Evolutionary conservation across 2,113 vertebrate species (phyloP).

Genomic region (Bubalus kerabau): DNA sequence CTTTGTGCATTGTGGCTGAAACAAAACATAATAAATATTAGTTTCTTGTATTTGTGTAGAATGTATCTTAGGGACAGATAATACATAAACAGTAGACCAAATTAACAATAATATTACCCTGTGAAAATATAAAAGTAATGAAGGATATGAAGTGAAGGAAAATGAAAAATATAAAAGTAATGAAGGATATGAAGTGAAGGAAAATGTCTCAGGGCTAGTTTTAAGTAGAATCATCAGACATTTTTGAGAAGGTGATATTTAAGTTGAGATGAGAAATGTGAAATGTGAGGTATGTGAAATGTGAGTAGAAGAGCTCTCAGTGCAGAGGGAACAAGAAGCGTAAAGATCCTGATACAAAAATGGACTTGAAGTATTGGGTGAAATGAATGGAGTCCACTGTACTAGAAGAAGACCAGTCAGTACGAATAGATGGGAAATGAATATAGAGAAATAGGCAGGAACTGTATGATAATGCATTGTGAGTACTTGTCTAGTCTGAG

Average conservation of each 20-base stretch:
- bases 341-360: not conserved
- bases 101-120: not conserved
- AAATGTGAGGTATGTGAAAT: not conserved
- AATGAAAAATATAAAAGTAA: not conserved
- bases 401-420: not conserved
- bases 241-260: not conserved
- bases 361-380: not conserved
- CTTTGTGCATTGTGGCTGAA: not conserved
- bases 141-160: not conserved
- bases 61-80: not conserved
- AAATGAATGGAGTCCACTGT: not conserved
- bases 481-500: not conserved
- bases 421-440: not conserved
- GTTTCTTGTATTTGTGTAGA: not conserved
- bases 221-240: not conserved
- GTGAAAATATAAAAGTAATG: not conserved
- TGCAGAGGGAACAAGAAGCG: accelerated
- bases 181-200: not conserved
- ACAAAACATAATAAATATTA: not conserved
- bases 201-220: not conserved
- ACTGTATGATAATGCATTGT: not conserved
- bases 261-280: not conserved
- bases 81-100: not conserved
- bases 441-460: not conserved
- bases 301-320: not conserved